Evolutionary conservation across 2,113 vertebrate genomes (phyloP), one percentile per base, ranked within the genome.

Genomic region (Lathamus discolor): DNA sequence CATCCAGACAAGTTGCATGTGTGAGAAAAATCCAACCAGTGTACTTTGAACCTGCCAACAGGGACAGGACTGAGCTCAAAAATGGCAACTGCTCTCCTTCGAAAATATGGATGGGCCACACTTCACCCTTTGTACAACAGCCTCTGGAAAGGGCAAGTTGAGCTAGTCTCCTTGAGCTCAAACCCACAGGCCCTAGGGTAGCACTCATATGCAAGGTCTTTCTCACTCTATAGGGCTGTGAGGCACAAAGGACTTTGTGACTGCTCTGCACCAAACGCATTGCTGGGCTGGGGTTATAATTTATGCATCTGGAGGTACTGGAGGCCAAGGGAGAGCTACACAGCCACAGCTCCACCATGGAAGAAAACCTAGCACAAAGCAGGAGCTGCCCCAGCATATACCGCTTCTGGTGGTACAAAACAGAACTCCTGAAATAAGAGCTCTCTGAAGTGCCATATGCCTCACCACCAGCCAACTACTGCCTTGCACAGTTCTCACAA

Each of bases 281-380:
- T 5, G 17, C 41, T 75, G 61, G 15, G 35, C 24, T 61, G 14
- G 33, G 29, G 20, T 37, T 25, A 57, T 0, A 2, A 31, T 6
- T 6, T n/a, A 27, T 6, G 17, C 23, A 72, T 44, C 29, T 11
- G 29, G 19, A 11, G 18, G 8, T 37, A 13, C 4, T 0, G 2
- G 51, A 54, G 64, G 49, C 19, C 11, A 59, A 66, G 14, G 2
- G 10, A 59, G 9, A 48, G 52, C 37, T 23, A 41, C 17, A 35
- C 9, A 3, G 4, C 20, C 29, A 33, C 0, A 0, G 25, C 18
- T 84, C 39, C 4, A 44, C 51, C 2, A 1, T 14, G 33, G 9
- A 12, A 80, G 11, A 63, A 67, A 39, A 77, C 16, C 17, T 35
- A 18, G 17, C 17, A 27, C 24, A 59, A 88, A 88, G 25, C 37